phyloP scores from a whole-genome alignment of 2,888 invertebrate species.

The Dynastes maya region DNA sequence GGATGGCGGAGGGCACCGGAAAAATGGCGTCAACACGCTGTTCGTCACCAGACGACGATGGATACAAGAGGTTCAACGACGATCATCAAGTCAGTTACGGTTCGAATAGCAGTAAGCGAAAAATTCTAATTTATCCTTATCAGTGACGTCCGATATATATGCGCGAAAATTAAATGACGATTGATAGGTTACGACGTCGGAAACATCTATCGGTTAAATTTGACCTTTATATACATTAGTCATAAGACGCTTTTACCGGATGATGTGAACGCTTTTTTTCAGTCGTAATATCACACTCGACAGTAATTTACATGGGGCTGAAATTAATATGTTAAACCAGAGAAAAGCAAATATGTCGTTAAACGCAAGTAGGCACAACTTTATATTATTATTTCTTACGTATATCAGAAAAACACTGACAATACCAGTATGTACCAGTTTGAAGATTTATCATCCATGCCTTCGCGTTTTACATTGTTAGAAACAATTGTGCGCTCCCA shows the following conservation, averaged over 20 bases:
- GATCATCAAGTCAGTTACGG: slow-evolving; percentile 75
- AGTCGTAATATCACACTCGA: background rate
- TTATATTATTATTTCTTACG: background rate
- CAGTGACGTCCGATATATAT: background rate
- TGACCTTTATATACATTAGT: slow-evolving; percentile 12
- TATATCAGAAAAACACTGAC: slow-evolving; percentile 17
- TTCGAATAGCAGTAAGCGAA: slow-evolving; percentile 76
- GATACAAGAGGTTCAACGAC: slow-evolving; percentile 78
- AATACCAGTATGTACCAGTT: slow-evolving; percentile 34
- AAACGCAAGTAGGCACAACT: background rate
- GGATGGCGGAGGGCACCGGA: background rate
- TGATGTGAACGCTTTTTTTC: background rate
- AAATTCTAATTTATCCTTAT: slow-evolving; percentile 37
- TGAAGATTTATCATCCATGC: slow-evolving; percentile 24
- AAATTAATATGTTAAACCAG: background rate
- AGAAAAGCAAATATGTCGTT: background rate
- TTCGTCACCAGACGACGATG: slow-evolving; percentile 75
- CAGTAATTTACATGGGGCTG: background rate
- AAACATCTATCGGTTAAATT: background rate
- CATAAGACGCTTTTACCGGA: background rate
- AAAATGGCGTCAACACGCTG: slow-evolving; percentile 65
- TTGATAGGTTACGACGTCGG: slow-evolving; percentile 24
- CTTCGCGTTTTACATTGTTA: background rate
- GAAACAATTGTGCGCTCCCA: background rate
- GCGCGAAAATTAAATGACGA: slow-evolving; percentile 26